These are phyloP conservation scores for Venusia cambrica DNA, from an alignment of 2,888 invertebrate species.

Conservation along the genomic window DNA sequence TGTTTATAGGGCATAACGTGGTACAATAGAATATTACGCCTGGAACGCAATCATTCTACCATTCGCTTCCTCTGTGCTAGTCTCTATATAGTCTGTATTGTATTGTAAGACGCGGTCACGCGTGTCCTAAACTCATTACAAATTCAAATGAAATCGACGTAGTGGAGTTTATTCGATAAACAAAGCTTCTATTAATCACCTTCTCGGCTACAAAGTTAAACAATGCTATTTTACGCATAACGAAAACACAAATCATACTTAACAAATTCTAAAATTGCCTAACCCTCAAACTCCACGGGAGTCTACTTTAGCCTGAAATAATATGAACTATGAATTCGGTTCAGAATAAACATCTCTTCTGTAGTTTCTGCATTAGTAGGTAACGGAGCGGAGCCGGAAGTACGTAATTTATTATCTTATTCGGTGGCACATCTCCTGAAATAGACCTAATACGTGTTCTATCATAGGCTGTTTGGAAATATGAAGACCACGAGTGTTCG, in stretches of 20 bases:
- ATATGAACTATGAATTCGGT: conserved; percentile 3
- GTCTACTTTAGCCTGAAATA: conserved; percentile 6
- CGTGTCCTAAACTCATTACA: conserved; percentile 42
- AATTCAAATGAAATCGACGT: conserved; percentile 40
- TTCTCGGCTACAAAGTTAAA: conserved; percentile 7
- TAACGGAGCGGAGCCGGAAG: conserved; percentile 11
- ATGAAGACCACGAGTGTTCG: too few species aligned
- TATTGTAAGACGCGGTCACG: conserved; percentile 43
- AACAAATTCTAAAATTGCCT: too few species aligned
- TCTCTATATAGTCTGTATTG: too few species aligned
- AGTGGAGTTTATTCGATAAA: conserved; percentile 24
- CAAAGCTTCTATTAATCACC: conserved; percentile 11
- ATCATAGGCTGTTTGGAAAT: too few species aligned
- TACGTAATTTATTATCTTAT: conserved; percentile 9
- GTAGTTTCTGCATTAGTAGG: conserved; percentile 11
- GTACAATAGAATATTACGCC: conserved; percentile 3
- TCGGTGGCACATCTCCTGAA: conserved; percentile 4
- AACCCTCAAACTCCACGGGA: conserved; percentile 5
- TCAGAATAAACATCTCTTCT: conserved; percentile 12
- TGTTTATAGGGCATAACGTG: conserved; percentile 11
- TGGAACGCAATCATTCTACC: conserved; percentile 12
- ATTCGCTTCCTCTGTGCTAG: conserved; percentile 39
- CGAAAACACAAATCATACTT: too few species aligned
- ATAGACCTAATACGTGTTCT: too few species aligned
- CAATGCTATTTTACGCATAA: background rate